A percentile compares a stretch with the other conserved stretches of the same genome.
Evolutionary conservation across 1,140 invertebrate species (phyloP).

Genomic region (Dinoponera quadriceps): DNA sequence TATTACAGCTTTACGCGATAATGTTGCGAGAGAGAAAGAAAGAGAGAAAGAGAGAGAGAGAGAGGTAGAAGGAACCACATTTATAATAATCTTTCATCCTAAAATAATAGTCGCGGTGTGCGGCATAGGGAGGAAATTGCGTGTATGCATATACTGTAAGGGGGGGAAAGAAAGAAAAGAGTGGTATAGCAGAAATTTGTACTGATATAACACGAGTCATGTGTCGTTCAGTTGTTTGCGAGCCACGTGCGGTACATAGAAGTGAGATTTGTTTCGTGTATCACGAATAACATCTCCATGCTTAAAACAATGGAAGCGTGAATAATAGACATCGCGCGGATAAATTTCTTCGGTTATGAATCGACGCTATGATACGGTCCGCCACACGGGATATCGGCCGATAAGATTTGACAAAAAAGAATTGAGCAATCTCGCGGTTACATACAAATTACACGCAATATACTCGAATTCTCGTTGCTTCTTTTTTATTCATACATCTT

Average conservation of each 20-base stretch:
- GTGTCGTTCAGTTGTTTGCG: constrained; percentile 20
- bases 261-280: constrained; percentile 71
- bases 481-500: neutral
- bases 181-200: constrained; percentile 23
- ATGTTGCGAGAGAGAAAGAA: neutral
- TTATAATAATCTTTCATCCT: constrained; percentile 19
- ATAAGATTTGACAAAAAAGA: neutral
- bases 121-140: neutral
- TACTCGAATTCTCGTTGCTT: neutral
- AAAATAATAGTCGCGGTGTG: neutral
- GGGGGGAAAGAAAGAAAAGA: constrained; percentile 23
- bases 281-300: constrained; percentile 44
- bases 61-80: neutral
- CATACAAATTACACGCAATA: neutral
- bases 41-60: too few relatives aligned
- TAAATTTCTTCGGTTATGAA: constrained; percentile 41
- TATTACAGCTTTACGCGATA: neutral
- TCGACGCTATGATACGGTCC: neutral
- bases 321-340: constrained; percentile 39
- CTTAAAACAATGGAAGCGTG: constrained; percentile 49
- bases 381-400: neutral
- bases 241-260: neutral
- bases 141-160: too few relatives aligned
- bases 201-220: neutral
- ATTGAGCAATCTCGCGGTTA: neutral